phyloP scores from a whole-genome alignment of 1,140 invertebrate genomes.

The Drepana arcuata region DNA sequence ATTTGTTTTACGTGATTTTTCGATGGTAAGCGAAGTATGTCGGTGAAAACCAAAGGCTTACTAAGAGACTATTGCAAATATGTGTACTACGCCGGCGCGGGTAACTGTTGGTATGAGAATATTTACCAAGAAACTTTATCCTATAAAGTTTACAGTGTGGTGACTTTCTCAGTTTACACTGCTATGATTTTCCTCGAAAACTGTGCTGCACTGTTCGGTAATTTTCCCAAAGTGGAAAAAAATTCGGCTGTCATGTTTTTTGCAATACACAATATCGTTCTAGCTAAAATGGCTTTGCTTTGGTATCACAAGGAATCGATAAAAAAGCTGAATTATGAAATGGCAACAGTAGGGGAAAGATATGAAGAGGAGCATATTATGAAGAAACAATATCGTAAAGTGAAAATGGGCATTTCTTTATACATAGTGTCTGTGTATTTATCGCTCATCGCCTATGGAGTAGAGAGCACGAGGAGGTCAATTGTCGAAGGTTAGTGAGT shows the following conservation, averaged over 20 bases:
- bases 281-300: slow-evolving; percentile 51
- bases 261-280: slow-evolving; percentile 54
- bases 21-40: slow-evolving; percentile 27
- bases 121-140: slow-evolving; percentile 28
- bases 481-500: slow-evolving; percentile 42
- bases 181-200: slow-evolving; percentile 57
- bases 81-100: slow-evolving; percentile 42
- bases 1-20: too few species aligned
- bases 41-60: slow-evolving; percentile 28
- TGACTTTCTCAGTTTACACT: slow-evolving; percentile 42
- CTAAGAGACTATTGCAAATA: slow-evolving; percentile 40
- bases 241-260: slow-evolving; percentile 57
- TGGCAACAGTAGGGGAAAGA: slow-evolving; percentile 35
- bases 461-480: slow-evolving; percentile 40
- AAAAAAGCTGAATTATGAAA: slow-evolving; percentile 52
- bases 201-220: slow-evolving; percentile 43
- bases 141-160: slow-evolving; percentile 36
- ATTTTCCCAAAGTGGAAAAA: slow-evolving; percentile 54
- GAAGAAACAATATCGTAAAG: slow-evolving; percentile 44
- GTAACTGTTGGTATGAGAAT: slow-evolving; percentile 46
- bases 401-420: slow-evolving; percentile 36
- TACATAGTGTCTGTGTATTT: slow-evolving; percentile 50
- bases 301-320: slow-evolving; percentile 50
- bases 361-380: slow-evolving; percentile 40
- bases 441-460: slow-evolving; percentile 42